These are phyloP conservation scores for Bufo bufo DNA, from an alignment of 2,113 vertebrate genomes.

Conservation along the genomic window DNA sequence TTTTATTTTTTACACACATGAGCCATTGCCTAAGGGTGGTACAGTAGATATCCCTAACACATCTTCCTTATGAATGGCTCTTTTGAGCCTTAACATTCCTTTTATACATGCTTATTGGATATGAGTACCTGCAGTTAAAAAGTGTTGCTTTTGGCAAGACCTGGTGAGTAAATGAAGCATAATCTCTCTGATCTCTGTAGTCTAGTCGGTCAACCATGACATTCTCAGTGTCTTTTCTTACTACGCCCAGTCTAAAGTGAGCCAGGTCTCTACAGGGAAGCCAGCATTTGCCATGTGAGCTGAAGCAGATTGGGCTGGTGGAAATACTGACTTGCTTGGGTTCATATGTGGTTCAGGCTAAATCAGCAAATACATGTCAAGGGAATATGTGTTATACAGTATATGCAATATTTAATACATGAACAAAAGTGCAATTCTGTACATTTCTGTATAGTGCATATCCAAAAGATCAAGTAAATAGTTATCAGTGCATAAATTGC, in stretches of 20 bases:
- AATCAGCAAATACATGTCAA: conserved; percentile 58
- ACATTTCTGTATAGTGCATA: neutral
- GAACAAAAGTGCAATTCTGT: neutral
- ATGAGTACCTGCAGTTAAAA: conserved; percentile 82
- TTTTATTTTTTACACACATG: conserved; percentile 54
- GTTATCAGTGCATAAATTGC: neutral
- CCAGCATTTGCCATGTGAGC: conserved; percentile 69
- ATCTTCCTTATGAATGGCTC: conserved; percentile 69
- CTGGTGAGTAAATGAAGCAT: conserved; percentile 77
- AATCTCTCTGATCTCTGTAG: conserved; percentile 78
- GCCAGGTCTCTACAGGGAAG: conserved; percentile 73
- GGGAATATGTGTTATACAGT: neutral
- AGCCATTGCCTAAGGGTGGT: conserved; percentile 66
- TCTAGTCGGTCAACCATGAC: conserved; percentile 75
- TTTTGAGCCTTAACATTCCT: conserved; percentile 69
- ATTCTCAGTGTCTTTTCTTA: conserved; percentile 78
- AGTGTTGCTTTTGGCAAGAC: conserved; percentile 81
- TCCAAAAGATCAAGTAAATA: neutral
- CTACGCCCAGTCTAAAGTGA: conserved; percentile 75
- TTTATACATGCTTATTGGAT: conserved; percentile 71
- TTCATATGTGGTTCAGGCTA: conserved; percentile 75
- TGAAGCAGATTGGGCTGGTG: conserved; percentile 67
- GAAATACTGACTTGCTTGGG: conserved; percentile 66
- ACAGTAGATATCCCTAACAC: conserved; percentile 66
- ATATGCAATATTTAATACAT: neutral